Percentiles rank a stretch among this genome's conserved stretches.
Evolutionary conservation across 2,113 vertebrate species (phyloP).

Genomic region (Coreoperca whiteheadi): DNA sequence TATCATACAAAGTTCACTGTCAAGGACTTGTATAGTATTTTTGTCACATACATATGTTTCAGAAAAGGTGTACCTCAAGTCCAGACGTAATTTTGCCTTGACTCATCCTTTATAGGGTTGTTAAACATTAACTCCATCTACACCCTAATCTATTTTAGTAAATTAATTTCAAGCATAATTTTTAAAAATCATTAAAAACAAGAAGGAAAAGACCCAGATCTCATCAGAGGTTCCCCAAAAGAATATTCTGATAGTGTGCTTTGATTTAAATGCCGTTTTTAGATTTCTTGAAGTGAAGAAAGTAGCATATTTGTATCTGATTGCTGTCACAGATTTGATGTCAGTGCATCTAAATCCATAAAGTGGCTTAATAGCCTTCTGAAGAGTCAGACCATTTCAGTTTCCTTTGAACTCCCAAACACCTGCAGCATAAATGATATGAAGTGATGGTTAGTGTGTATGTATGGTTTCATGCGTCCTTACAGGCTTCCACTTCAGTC

Average conservation of each 20-base stretch:
- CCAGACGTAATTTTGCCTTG: not conserved
- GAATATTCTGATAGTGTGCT: not conserved
- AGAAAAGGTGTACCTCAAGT: not conserved
- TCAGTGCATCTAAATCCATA: conserved; percentile 17
- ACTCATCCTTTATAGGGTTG: too few species aligned
- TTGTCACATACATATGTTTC: not conserved
- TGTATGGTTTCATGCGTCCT: not conserved
- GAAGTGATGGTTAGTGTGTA: not conserved
- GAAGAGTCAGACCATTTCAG: conserved; percentile 2
- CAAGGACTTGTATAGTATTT: not conserved
- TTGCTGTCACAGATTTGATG: conserved; percentile 6
- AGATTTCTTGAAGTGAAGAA: conserved; percentile 6
- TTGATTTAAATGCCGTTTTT: conserved; percentile 11
- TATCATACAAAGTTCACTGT: too few species aligned
- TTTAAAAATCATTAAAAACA: conserved; percentile 8
- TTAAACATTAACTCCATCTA: too few species aligned
- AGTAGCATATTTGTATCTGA: not conserved
- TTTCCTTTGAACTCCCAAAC: conserved; percentile 46
- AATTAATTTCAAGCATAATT: conserved; percentile 8
- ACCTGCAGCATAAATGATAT: conserved; percentile 43
- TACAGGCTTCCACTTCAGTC: conserved; percentile 8
- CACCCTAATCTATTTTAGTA: not conserved
- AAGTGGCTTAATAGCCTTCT: conserved; percentile 20
- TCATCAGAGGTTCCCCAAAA: not conserved
- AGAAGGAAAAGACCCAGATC: not conserved